Conservation (phyloP, 2,797 vertebrate species). For the Clarias platycephalus region DNA sequence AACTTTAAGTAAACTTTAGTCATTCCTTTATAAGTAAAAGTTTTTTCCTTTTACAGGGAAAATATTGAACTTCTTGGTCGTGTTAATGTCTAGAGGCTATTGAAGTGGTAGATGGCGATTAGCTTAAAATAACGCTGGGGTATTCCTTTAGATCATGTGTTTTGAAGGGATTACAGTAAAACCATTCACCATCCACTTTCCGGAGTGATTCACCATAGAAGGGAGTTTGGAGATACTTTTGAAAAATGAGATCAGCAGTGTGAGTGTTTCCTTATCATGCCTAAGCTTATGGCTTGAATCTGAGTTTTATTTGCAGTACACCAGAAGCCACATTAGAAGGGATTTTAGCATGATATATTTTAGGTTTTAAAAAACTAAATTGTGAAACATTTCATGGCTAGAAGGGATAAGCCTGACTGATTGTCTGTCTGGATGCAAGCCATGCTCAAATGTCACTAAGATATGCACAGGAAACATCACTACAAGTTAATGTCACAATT, state of each 20-base stretch:
- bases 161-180: constrained; percentile 9
- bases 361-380: background rate
- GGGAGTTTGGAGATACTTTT: background rate
- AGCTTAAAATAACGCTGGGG: constrained; percentile 1
- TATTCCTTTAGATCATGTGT: constrained; percentile 15
- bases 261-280: background rate
- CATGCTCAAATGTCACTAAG: constrained; percentile 25
- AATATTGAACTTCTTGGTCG: background rate
- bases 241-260: background rate
- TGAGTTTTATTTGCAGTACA: background rate
- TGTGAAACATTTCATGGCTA: background rate
- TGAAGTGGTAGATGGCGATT: background rate
- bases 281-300: background rate
- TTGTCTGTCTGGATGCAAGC: constrained; percentile 4
- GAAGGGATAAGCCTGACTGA: background rate
- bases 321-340: background rate
- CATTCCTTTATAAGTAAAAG: background rate
- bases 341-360: background rate
- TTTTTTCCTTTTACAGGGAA: background rate
- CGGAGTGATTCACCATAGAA: background rate
- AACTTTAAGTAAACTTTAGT: no score
- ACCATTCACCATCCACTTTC: constrained; percentile 13
- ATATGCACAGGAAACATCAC: background rate
- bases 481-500: constrained; percentile 1
- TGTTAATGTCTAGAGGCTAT: background rate